Evolutionary conservation across 2,797 vertebrate species (phyloP).

Genomic region (Microctenopoma steveboyesi): DNA sequence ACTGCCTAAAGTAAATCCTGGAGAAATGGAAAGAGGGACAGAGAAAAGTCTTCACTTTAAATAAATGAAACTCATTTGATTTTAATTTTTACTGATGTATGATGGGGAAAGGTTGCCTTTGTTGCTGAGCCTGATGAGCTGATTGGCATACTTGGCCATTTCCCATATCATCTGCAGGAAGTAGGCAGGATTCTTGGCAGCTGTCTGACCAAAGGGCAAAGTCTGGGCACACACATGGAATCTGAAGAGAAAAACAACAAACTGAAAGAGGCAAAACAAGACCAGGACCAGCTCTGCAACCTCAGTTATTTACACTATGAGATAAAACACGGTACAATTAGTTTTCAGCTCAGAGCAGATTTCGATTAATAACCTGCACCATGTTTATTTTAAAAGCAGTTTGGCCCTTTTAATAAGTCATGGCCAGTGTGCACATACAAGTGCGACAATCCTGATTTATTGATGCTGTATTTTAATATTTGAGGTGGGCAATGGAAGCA

Average conservation of each 20-base stretch:
- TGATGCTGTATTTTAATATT: not conserved
- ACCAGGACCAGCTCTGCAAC: not conserved
- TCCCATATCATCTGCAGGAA: constrained; percentile 89
- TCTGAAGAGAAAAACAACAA: constrained; percentile 71
- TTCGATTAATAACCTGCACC: constrained; percentile 15
- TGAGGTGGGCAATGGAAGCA: not conserved
- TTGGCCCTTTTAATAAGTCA: constrained; percentile 2
- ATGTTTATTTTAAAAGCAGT: constrained; percentile 3
- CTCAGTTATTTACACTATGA: constrained; percentile 27
- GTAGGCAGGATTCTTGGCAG: constrained; percentile 86
- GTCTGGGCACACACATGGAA: constrained; percentile 91
- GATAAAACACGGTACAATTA: not conserved
- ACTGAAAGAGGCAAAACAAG: not conserved
- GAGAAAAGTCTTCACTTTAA: not conserved
- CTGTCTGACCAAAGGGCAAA: constrained; percentile 88
- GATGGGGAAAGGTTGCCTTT: constrained; percentile 74
- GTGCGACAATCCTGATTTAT: not conserved
- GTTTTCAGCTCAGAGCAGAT: not conserved
- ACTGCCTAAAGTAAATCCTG: constrained; percentile 68
- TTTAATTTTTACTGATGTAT: not conserved
- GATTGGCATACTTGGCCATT: constrained; percentile 81
- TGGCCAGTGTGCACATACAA: not conserved
- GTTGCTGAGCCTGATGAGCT: constrained; percentile 85
- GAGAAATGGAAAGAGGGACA: not conserved
- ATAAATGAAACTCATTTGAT: not conserved